phyloP scores from a whole-genome alignment of 2,888 invertebrate species.

The Dryobotodes eremita region DNA sequence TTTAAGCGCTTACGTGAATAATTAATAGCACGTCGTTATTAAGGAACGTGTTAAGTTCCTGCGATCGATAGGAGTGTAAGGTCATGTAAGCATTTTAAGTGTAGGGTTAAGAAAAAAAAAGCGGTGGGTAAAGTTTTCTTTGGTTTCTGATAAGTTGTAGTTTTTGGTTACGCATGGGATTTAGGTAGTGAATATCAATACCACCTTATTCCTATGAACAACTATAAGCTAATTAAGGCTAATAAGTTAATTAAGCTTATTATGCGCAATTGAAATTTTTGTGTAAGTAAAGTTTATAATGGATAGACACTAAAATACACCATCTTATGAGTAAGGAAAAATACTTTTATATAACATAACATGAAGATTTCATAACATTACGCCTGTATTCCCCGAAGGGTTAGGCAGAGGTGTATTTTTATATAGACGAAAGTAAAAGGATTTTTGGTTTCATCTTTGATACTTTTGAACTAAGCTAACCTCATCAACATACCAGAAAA shows the following conservation, averaged over 20 bases:
- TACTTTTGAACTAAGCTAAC: not conserved
- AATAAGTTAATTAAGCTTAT: too few species aligned
- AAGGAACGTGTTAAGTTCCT: conserved; percentile 26
- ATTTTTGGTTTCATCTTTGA: not conserved
- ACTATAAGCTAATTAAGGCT: not conserved
- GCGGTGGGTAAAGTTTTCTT: not conserved
- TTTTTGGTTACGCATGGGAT: not conserved
- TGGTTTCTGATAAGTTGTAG: not conserved
- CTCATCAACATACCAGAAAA: not conserved
- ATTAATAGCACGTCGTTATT: conserved; percentile 42
- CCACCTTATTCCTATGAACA: not conserved
- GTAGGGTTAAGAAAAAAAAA: not conserved
- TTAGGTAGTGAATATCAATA: not conserved
- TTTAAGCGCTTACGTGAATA: conserved; percentile 61
- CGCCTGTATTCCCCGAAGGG: too few species aligned
- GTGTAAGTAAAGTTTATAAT: not conserved
- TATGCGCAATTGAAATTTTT: not conserved
- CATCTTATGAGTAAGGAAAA: not conserved
- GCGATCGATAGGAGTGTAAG: conserved; percentile 22
- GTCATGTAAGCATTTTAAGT: conserved; percentile 11
- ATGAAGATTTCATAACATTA: too few species aligned
- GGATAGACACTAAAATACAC: not conserved
- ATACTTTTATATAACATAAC: not conserved
- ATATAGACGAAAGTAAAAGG: not conserved
- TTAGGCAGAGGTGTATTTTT: too few species aligned